These are phyloP conservation scores for Coturnix japonica DNA, from an alignment of 2,113 vertebrate genomes.

Conservation along the genomic window DNA sequence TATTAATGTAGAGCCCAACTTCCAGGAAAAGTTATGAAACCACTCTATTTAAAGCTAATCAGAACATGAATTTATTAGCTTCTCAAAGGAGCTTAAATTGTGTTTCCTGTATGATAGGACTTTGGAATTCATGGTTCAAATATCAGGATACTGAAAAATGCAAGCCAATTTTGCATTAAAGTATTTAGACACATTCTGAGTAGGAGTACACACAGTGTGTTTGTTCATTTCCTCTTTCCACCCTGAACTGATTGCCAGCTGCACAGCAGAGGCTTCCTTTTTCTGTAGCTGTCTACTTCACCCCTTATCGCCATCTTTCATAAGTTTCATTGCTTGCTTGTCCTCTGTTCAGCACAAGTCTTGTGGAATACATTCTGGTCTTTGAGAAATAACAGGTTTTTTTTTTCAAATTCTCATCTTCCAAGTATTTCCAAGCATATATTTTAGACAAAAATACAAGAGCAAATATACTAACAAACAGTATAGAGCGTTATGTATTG, in stretches of 20 bases:
- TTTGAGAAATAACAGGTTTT: background rate
- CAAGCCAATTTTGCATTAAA: background rate
- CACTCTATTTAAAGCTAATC: slow-evolving; percentile 14
- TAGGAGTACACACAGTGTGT: background rate
- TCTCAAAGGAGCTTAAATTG: background rate
- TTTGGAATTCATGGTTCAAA: background rate
- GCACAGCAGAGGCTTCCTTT: background rate
- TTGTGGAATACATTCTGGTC: background rate
- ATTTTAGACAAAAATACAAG: background rate
- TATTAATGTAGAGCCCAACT: background rate
- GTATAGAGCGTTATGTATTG: background rate
- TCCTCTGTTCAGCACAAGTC: background rate
- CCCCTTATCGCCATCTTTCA: rapidly evolving
- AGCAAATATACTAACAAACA: background rate
- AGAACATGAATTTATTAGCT: background rate
- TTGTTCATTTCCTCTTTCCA: background rate
- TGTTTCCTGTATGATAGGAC: slow-evolving; percentile 50
- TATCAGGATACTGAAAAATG: background rate
- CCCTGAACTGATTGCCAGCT: background rate
- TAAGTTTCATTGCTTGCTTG: background rate
- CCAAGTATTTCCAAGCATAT: background rate
- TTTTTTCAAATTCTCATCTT: background rate
- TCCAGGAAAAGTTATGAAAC: background rate
- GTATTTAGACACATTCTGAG: background rate
- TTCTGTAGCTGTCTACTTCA: background rate